Conservation (phyloP, 2,797 vertebrate species). For the Nasua narica region DNA sequence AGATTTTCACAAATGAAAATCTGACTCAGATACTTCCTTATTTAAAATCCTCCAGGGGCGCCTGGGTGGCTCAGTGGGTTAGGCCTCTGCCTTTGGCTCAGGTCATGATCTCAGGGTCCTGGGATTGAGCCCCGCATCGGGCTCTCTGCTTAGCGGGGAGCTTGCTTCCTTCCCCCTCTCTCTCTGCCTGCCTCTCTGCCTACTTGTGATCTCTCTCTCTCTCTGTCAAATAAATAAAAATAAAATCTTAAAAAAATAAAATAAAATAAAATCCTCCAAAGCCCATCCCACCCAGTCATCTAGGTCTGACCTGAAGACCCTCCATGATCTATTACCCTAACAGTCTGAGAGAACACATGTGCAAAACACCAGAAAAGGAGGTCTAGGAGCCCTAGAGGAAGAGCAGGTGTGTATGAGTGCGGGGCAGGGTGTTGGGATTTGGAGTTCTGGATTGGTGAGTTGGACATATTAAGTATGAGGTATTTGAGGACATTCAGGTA, state of each 20-base stretch:
- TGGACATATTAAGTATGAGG: not conserved
- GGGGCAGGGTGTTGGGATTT: not conserved
- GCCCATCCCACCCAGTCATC: not conserved
- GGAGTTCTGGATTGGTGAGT: not conserved
- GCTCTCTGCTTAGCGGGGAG: too few species aligned
- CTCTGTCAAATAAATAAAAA: too few species aligned
- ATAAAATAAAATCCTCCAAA: not conserved
- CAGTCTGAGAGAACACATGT: not conserved
- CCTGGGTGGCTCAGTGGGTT: too few species aligned
- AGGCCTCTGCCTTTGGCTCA: too few species aligned
- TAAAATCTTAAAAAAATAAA: too few species aligned
- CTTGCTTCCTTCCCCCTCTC: too few species aligned
- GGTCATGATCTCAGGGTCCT: too few species aligned
- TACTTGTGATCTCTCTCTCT: too few species aligned
- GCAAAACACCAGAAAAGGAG: not conserved
- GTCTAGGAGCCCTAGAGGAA: not conserved
- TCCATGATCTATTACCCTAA: not conserved
- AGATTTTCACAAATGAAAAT: conserved; percentile 26
- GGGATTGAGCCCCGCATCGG: too few species aligned
- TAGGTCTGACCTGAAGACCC: not conserved
- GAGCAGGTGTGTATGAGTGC: not conserved
- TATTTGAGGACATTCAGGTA: not conserved
- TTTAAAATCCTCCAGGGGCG: not conserved
- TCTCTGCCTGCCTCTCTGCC: too few species aligned
- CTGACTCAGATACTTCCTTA: not conserved